Evolutionary conservation across 92 coral and sea anemone genomes (phyloP).

Genomic region (Paragorgia papillata): DNA sequence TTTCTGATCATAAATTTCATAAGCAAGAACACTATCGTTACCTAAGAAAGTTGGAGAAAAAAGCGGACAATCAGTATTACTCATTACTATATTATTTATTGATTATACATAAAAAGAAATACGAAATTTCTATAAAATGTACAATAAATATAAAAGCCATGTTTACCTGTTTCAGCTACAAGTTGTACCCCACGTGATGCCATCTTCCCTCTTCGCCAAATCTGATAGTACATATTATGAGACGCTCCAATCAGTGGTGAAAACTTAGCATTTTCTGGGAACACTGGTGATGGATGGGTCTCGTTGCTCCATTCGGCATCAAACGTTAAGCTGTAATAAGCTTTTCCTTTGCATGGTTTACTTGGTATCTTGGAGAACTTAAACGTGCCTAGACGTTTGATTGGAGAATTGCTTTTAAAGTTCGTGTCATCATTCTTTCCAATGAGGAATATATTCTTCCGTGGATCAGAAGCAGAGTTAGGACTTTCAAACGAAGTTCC

Average conservation of each 20-base stretch:
- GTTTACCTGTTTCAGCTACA: constrained; percentile 65
- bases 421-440: constrained; percentile 33
- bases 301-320: constrained; percentile 55
- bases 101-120: too few relatives aligned
- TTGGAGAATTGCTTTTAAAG: constrained; percentile 32
- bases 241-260: constrained; percentile 64
- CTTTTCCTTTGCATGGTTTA: constrained; percentile 55
- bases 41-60: background rate
- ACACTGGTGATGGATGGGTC: constrained; percentile 51
- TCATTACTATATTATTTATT: too few relatives aligned
- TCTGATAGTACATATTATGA: constrained; percentile 55
- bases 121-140: too few relatives aligned
- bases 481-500: constrained; percentile 36
- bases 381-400: constrained; percentile 18
- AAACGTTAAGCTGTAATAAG: constrained; percentile 55
- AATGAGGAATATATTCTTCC: constrained; percentile 31
- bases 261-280: constrained; percentile 46
- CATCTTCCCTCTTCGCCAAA: constrained; percentile 58
- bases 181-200: constrained; percentile 62
- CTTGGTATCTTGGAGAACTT: constrained; percentile 13
- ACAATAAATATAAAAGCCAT: too few relatives aligned
- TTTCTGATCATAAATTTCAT: constrained; percentile 12
- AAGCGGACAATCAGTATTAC: too few relatives aligned
- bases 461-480: background rate
- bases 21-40: constrained; percentile 7